Evolutionary conservation across 1,140 invertebrate genomes (phyloP).

Genomic region (Drosophila pectinifera): DNA sequence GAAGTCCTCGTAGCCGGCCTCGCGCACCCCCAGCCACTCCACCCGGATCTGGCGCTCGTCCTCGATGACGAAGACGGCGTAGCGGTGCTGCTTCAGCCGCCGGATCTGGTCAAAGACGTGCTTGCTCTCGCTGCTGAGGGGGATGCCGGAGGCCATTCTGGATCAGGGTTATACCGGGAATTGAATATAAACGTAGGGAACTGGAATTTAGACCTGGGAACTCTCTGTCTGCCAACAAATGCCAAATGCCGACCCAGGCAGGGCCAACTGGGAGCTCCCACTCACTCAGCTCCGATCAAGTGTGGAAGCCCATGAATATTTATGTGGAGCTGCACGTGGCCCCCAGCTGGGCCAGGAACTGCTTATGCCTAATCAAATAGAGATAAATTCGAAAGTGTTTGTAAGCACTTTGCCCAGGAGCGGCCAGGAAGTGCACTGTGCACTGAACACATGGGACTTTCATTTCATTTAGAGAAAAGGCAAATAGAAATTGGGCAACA

Average conservation of each 20-base stretch:
- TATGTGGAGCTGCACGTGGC: conserved; percentile 8
- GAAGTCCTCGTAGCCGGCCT: conserved; percentile 50
- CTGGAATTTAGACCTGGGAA: not conserved
- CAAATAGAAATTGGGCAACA: no score
- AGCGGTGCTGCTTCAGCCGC: conserved; percentile 49
- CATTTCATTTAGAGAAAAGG: no score
- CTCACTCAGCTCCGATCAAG: not conserved
- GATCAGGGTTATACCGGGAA: no score
- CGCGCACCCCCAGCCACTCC: conserved; percentile 34
- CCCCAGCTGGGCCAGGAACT: not conserved
- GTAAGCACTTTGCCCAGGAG: conserved; percentile 12
- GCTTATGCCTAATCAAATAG: conserved; percentile 31
- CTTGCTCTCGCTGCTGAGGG: conserved; percentile 32
- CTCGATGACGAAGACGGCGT: conserved; percentile 50
- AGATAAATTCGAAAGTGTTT: conserved; percentile 27
- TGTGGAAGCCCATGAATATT: conserved; percentile 7
- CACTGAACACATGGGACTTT: no score
- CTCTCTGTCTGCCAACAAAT: not conserved
- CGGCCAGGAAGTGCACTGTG: not conserved
- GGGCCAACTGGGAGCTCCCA: not conserved
- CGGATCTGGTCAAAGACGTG: conserved; percentile 53
- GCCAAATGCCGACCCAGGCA: not conserved
- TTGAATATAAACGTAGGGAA: no score
- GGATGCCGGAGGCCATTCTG: conserved; percentile 55
- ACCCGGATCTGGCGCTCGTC: conserved; percentile 36